Base-by-base conservation (phyloP, 1,140 invertebrate species). In the Ladona fulva region DNA sequence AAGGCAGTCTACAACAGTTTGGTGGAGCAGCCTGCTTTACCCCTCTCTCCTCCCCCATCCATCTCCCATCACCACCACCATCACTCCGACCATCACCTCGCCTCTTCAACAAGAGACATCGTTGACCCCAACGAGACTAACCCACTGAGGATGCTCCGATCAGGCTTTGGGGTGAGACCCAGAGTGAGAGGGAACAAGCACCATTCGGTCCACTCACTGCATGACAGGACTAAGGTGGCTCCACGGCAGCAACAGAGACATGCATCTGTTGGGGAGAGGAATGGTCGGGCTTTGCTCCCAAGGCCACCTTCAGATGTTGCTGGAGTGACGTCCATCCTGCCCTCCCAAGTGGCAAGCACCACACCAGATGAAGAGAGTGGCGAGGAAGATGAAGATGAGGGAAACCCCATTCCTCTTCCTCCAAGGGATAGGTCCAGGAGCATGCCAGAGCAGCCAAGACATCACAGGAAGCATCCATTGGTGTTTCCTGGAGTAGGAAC, bases 1-100 rank as follows among this genome's bases (percentile, higher is more conserved):
- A 95, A 95, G 82, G 91, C 94, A 83, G 96, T 95, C 0, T 98
- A 98, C 87, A 94, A 95, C 83, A 92, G 92, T 80, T 86, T 98
- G 42, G 94, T 98, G 59, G 95, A 97, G 81, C 91, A 90, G 75
- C 90, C 90, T 7, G 81, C 82, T n/a, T 79, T 85, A 42, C 85
- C 86, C 83, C 80, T 59, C 77, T 86, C 24, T 76, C 83, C 77
- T 25, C 66, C 22, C 22, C 16, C 74, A 22, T 24, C 24, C 24
- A 14, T 19, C n/a, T 24, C 12, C 16, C 74, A 25, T 42, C 73
- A 73, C n/a, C 75, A 19, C 66, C 59, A 37, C 24, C 22, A 24
- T 22, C 74, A 75, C 19, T 80, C 59, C 29, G 66, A 66, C n/a
- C 76, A 22, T 77, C 78, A 52, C 74, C 22, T 22, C 42, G 25